phyloP scores from a whole-genome alignment of 2,797 vertebrate genomes.

The Sebastes matsubarae region DNA sequence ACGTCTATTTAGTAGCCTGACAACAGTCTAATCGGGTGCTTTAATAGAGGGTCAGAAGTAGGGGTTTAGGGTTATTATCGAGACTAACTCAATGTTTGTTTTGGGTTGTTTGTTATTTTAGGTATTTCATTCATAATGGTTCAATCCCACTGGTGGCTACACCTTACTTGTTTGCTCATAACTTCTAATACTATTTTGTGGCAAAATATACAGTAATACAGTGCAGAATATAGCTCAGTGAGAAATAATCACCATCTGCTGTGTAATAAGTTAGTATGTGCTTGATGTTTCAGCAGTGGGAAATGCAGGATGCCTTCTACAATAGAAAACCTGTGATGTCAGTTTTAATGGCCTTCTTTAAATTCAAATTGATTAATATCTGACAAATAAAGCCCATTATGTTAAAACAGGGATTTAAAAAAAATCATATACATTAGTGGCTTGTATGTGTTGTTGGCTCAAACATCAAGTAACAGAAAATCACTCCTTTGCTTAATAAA shows the following conservation, averaged over 20 bases:
- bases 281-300: background rate
- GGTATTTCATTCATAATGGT: background rate
- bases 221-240: background rate
- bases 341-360: background rate
- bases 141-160: background rate
- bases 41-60: background rate
- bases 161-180: background rate
- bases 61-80: background rate
- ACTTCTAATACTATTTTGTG: too few species aligned
- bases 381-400: slow-evolving; percentile 1
- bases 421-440: background rate
- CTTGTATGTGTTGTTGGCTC: background rate
- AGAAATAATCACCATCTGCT: background rate
- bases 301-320: background rate
- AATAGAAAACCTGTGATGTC: background rate
- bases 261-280: background rate
- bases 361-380: background rate
- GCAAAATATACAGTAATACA: background rate
- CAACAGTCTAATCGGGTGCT: too few species aligned
- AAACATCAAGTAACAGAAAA: slow-evolving; percentile 9
- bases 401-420: background rate
- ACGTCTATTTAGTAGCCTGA: too few species aligned
- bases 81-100: background rate
- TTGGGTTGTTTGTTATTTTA: background rate
- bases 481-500: background rate